These are phyloP conservation scores for Smutsia gigantea DNA, from an alignment of 2,797 vertebrate species.

Conservation along the genomic window DNA sequence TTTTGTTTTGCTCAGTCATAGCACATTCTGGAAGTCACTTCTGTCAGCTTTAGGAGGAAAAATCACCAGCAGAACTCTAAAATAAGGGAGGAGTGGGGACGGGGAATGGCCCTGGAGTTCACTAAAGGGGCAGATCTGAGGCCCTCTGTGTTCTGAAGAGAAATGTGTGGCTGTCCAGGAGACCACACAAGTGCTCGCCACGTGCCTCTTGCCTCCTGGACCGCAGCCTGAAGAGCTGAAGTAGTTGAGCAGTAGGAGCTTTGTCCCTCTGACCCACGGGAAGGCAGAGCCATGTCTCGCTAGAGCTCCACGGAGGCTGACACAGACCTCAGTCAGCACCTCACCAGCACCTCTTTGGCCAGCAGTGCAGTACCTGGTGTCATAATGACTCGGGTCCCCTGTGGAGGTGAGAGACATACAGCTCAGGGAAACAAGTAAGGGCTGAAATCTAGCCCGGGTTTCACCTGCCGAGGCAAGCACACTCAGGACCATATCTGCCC, in stretches of 20 bases:
- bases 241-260: background rate
- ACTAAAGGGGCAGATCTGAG: background rate
- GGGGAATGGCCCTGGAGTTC: background rate
- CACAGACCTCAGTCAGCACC: too few relatives aligned
- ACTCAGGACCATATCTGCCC: background rate
- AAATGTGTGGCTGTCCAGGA: background rate
- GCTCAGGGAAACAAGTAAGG: background rate
- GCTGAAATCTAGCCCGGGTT: background rate
- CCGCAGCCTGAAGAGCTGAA: background rate
- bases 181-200: accelerated
- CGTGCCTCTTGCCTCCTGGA: background rate
- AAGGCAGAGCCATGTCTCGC: background rate
- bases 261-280: too few relatives aligned
- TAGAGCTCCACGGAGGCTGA: background rate
- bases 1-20: background rate
- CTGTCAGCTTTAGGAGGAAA: background rate
- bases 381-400: background rate
- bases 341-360: background rate
- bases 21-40: background rate
- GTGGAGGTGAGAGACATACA: background rate
- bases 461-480: background rate
- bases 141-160: background rate
- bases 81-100: background rate
- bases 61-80: background rate
- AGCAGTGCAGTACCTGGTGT: background rate